Conservation (phyloP, 2,797 vertebrate genomes). For the Schizopygopsis malacanthus region DNA sequence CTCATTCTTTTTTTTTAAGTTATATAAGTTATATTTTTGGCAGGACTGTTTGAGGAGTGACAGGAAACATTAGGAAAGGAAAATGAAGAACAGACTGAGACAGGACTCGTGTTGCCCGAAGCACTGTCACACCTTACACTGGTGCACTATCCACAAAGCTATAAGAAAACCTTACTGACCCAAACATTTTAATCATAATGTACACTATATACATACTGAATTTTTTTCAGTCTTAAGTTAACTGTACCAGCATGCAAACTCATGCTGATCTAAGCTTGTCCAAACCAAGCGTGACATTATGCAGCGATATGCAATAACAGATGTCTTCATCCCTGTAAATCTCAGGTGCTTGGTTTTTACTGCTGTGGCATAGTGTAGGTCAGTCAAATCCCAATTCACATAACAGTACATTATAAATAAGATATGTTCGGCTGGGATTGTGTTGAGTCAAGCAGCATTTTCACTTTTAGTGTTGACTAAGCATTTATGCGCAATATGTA, state of each 20-base stretch:
- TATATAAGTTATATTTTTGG: not conserved
- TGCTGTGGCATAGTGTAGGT: not conserved
- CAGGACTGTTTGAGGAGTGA: not conserved
- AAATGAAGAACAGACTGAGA: not conserved
- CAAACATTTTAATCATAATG: no score
- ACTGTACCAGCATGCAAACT: not conserved
- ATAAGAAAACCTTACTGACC: no score
- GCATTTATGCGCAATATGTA: not conserved
- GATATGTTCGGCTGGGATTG: not conserved
- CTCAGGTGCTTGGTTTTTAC: not conserved
- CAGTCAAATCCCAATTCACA: not conserved
- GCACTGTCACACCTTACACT: not conserved
- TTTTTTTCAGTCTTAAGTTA: not conserved
- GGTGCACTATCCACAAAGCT: not conserved
- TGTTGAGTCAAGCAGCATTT: slow-evolving; percentile 5
- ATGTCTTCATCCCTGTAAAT: not conserved
- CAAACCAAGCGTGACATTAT: not conserved
- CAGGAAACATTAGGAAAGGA: not conserved
- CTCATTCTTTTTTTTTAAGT: not conserved
- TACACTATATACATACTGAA: not conserved
- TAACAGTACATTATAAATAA: not conserved
- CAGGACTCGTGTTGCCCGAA: not conserved
- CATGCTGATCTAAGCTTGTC: not conserved
- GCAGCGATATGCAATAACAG: not conserved
- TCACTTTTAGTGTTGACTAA: not conserved